Percentiles rank a stretch among this genome's conserved stretches.
These are phyloP conservation scores for Marisa cornuarietis DNA, from an alignment of 1,140 invertebrate genomes.

Conservation along the genomic window DNA sequence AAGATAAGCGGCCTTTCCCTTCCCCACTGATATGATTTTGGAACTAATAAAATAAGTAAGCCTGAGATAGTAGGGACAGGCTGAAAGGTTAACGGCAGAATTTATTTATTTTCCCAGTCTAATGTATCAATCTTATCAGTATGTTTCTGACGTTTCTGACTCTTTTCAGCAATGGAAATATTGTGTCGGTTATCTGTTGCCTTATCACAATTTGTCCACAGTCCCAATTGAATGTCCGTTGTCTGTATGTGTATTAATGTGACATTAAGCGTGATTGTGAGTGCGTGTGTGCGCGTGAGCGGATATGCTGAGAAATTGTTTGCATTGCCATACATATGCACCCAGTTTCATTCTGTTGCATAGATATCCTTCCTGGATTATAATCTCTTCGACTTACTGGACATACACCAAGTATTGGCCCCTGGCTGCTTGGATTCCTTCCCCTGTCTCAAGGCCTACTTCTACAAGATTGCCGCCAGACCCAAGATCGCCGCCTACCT, in stretches of 20 bases:
- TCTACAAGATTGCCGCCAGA: conserved; percentile 46
- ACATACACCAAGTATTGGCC: conserved; percentile 63
- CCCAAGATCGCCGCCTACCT: conserved; percentile 47
- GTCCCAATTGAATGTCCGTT: no score
- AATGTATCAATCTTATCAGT: not conserved
- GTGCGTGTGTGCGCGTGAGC: not conserved
- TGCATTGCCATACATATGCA: no score
- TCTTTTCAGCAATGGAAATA: no score
- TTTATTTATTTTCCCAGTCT: no score
- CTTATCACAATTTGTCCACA: no score
- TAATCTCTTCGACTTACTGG: conserved; percentile 68
- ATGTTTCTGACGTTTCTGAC: not conserved
- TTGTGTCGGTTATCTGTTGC: no score
- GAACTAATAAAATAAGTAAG: no score
- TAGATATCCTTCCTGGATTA: conserved; percentile 70
- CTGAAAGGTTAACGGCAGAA: no score
- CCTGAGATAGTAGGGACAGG: no score
- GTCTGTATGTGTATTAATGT: not conserved
- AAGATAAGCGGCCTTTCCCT: no score
- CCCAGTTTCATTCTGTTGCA: conserved; percentile 5
- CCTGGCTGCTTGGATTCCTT: conserved; percentile 63
- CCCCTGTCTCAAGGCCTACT: conserved; percentile 65
- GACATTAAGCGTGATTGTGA: not conserved
- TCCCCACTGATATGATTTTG: no score
- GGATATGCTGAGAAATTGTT: not conserved